Evolutionary conservation across 2,888 invertebrate species (phyloP), one percentile per base, ranked within the genome.

Genomic region (Parasteatoda lunata): DNA sequence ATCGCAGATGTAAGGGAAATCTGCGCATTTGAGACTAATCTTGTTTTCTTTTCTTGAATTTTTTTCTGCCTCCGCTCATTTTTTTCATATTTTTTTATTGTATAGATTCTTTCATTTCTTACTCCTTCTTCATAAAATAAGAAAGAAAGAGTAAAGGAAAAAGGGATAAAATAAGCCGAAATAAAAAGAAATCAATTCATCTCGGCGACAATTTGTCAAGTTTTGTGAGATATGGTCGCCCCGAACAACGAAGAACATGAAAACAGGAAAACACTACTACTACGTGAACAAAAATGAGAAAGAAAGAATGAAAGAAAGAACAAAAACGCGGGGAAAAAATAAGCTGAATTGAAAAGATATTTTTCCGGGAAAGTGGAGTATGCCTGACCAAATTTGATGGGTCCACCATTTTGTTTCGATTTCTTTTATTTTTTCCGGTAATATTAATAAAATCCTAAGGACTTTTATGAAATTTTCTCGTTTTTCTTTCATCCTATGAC

Each of bases 191-290:
- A 83, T 83, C 83, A 83, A 72, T 77, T 77, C 77, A 83, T 77
- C 70, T 52, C 15, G 51, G 76, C 73, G 85, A 85, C 85, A 76
- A 85, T 85, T 85, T 85, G 85, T 85, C 85, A 85, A 85, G 75
- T 80, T 85, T 85, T 80, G 59, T 80, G 85, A 80, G 79, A 79
- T 85, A 85, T 79, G 79, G 79, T 76, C 75, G 75, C n/a, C 47
- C 64, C 45, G 64, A 49, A 78, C 78, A 78, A 68, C 68, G 54
- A 54, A 59, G 64, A 54, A 85, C 79, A 80, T 15, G 85, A 49
- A 65, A 81, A 80, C 72, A 51, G 30, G 52, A 68, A 73, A 81
- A 77, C 59, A 30, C 66, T 51, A 54, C 52, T 66, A 73, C 52
- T 9, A 5, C 49, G 9, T 68, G 51, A 66, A 77, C 69, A 69